Evolutionary conservation across 2,888 invertebrate species (phyloP).

Genomic region (Hedychridium roseum): DNA sequence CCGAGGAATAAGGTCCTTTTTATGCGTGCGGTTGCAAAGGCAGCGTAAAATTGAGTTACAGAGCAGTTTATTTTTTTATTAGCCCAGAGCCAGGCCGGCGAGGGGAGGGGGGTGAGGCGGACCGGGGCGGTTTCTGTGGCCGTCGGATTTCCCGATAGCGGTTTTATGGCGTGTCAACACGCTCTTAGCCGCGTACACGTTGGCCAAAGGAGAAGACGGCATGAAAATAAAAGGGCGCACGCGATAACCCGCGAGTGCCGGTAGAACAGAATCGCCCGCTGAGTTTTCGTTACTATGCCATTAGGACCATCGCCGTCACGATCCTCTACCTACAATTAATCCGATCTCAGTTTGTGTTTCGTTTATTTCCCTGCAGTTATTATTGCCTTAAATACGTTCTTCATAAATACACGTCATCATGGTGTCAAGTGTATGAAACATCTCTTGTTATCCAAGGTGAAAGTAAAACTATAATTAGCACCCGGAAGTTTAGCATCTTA

Average conservation of each 20-base stretch:
- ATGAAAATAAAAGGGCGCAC: slow-evolving; percentile 26
- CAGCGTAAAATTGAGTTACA: slow-evolving; percentile 59
- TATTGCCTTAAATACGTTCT: no score
- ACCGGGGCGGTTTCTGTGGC: slow-evolving; percentile 57
- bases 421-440: no score
- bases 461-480: no score
- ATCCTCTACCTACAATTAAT: no score
- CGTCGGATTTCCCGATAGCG: slow-evolving; percentile 60
- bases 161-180: slow-evolving; percentile 64
- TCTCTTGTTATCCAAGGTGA: no score
- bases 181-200: slow-evolving; percentile 40
- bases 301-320: no score
- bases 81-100: slow-evolving; percentile 40
- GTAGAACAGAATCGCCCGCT: slow-evolving; percentile 47
- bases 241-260: slow-evolving; percentile 44
- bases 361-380: no score
- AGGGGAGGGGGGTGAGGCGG: slow-evolving; percentile 39
- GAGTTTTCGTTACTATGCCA: no score
- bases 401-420: no score
- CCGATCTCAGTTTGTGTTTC: no score
- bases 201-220: slow-evolving; percentile 6
- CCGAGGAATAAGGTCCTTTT: slow-evolving; percentile 44
- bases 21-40: slow-evolving; percentile 44
- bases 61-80: slow-evolving; percentile 59
- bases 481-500: no score